Base-by-base conservation (phyloP, 2,113 vertebrate genomes). In the Callipepla californica region DNA sequence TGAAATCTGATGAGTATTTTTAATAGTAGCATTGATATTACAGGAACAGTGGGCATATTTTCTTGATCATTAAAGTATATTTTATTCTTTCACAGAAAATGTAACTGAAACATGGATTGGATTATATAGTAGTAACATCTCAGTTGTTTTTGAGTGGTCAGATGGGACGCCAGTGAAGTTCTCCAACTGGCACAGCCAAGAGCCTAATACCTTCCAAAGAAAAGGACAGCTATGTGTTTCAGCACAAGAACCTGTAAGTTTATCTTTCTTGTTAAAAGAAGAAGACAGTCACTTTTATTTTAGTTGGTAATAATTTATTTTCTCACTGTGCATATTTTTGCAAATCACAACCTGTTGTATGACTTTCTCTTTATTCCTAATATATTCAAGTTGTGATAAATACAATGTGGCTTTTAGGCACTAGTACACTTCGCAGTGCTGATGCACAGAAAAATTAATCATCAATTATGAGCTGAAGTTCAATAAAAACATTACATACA, bases 51-150 rank as follows among this genome's bases (percentile, higher is more conserved):
- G 80, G 32, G 12, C 9, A 16, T 77, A 45, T 53, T 77, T 75
- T 78, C 30, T 87, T 72, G 45, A 77, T 48, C 10, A 16, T 89
- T 87, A 48, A 96, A 80, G 69, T 85, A n/a, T 89, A n/a, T 18
- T n/a, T 89, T 65, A 40, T 28, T 96, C 44, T 97, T 85, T 98
- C 97, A 94, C 98, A 96, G 98, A 98, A 91, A 97, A 98, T 65
- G 94, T 97, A 32, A 94, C 87, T 20, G 98, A 98, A 90, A 96
- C 98, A 14, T 99, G 99, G 99, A 99, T 99, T 87, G 99, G 99
- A 69, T 98, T 99, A 74, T 96, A 96, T 94, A 98, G 92, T 90
- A 96, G 96, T 93, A 97, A 48, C 66, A 96, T 78, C 4, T 96
- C 97, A 9, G 95, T 96, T 62, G 84, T 89, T 48, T 99, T 99